Evolutionary conservation across 2,113 vertebrate species (phyloP).

Genomic region (Scomber scombrus): DNA sequence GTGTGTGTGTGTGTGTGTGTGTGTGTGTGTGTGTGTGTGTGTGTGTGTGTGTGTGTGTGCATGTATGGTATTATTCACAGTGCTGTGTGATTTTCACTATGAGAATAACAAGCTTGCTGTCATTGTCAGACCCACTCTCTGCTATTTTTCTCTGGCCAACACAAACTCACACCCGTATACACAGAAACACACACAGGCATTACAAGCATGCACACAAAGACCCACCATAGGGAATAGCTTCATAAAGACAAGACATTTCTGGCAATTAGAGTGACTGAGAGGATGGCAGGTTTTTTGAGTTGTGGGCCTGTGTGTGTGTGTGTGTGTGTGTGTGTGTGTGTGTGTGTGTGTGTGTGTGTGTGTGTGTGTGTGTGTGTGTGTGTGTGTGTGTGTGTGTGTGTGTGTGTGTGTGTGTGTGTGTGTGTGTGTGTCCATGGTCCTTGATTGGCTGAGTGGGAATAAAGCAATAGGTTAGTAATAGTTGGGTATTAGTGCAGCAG

Average conservation of each 20-base stretch:
- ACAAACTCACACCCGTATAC: not conserved
- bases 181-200: not conserved
- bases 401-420: not conserved
- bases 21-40: slow-evolving; percentile 7
- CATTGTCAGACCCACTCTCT: slow-evolving; percentile 44
- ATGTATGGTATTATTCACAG: not conserved
- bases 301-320: slow-evolving; percentile 1
- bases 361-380: slow-evolving; percentile 3
- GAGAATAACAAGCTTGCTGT: slow-evolving; percentile 56
- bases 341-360: not conserved
- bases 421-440: slow-evolving; percentile 13
- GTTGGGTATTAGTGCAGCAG: slow-evolving; percentile 66
- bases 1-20: slow-evolving; percentile 9
- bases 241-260: slow-evolving; percentile 64
- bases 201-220: slow-evolving; percentile 1
- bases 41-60: not conserved
- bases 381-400: slow-evolving; percentile 6
- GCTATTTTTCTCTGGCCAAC: slow-evolving; percentile 19
- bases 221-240: slow-evolving; percentile 56
- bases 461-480: slow-evolving; percentile 69
- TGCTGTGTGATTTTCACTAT: slow-evolving; percentile 5
- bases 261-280: slow-evolving; percentile 65
- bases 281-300: slow-evolving; percentile 3
- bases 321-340: slow-evolving; percentile 15
- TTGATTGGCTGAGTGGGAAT: slow-evolving; percentile 70